Conservation (phyloP, 2,888 invertebrate species). For the Macaria notata region DNA sequence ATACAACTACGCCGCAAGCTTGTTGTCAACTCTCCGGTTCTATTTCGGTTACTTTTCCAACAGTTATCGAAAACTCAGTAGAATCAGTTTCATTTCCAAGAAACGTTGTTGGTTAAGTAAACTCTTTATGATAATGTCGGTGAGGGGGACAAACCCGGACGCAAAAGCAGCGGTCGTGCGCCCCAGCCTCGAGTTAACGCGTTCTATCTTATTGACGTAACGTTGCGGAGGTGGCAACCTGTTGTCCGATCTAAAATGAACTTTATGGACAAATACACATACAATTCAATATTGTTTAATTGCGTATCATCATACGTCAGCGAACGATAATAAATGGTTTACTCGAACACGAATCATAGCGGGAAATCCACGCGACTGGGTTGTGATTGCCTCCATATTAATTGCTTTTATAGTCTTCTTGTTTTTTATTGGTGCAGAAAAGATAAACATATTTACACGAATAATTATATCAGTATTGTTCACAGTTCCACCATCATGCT, state of each 20-base stretch:
- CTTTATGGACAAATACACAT: slow-evolving; percentile 51
- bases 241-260: slow-evolving; percentile 57
- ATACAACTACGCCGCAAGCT: slow-evolving; percentile 54
- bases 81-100: slow-evolving; percentile 53
- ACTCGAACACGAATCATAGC: slow-evolving; percentile 74
- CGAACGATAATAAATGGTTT: slow-evolving; percentile 78
- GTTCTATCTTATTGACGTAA: slow-evolving; percentile 80
- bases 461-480: slow-evolving; percentile 51
- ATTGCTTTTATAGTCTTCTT: slow-evolving; percentile 59
- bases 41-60: slow-evolving; percentile 20
- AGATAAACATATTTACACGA: slow-evolving; percentile 39
- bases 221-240: slow-evolving; percentile 64
- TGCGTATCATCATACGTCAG: slow-evolving; percentile 63
- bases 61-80: slow-evolving; percentile 22
- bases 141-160: slow-evolving; percentile 73
- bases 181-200: slow-evolving; percentile 72
- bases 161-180: slow-evolving; percentile 67
- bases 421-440: slow-evolving; percentile 43
- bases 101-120: slow-evolving; percentile 29
- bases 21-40: slow-evolving; percentile 44
- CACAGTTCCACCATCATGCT: slow-evolving; percentile 46
- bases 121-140: slow-evolving; percentile 47
- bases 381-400: slow-evolving; percentile 74
- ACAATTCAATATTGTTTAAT: slow-evolving; percentile 50
- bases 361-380: slow-evolving; percentile 78